phyloP scores from a whole-genome alignment of 2,888 invertebrate species.

The Diadegma fenestrale region DNA sequence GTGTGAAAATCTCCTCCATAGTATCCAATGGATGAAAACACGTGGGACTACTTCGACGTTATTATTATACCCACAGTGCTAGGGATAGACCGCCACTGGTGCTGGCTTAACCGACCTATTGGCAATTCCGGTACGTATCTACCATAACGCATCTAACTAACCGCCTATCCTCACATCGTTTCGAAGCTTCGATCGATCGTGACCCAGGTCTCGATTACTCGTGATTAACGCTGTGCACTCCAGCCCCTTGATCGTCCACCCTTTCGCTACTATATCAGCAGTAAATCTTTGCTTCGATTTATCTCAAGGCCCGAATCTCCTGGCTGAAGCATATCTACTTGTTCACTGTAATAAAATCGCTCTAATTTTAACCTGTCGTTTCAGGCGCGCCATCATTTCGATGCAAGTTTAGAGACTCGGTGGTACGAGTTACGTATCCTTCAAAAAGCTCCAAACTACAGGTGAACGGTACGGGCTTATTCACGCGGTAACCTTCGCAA shows the following conservation, averaged over 20 bases:
- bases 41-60: conserved; percentile 48
- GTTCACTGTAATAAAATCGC: conserved; percentile 3
- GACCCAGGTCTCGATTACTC: conserved; percentile 68
- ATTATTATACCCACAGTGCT: conserved; percentile 50
- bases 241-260: neutral
- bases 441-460: neutral
- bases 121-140: conserved; percentile 66
- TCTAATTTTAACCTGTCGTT: neutral
- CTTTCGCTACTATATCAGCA: conserved; percentile 1
- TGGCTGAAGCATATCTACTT: conserved; percentile 17
- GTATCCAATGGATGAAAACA: conserved; percentile 5
- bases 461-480: neutral
- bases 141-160: conserved; percentile 69
- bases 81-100: conserved; percentile 28
- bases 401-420: neutral
- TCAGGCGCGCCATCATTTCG: neutral
- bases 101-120: conserved; percentile 66
- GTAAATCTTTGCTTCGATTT: conserved; percentile 3
- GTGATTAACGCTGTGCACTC: conserved; percentile 68
- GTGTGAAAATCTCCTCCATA: conserved; percentile 24
- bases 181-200: conserved; percentile 64
- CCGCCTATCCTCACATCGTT: conserved; percentile 66
- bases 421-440: neutral
- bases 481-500: neutral
- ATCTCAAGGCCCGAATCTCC: conserved; percentile 52